Evolutionary conservation across 2,888 invertebrate genomes (phyloP), one percentile per base, ranked within the genome.

Genomic region (Mythimna lalbum): DNA sequence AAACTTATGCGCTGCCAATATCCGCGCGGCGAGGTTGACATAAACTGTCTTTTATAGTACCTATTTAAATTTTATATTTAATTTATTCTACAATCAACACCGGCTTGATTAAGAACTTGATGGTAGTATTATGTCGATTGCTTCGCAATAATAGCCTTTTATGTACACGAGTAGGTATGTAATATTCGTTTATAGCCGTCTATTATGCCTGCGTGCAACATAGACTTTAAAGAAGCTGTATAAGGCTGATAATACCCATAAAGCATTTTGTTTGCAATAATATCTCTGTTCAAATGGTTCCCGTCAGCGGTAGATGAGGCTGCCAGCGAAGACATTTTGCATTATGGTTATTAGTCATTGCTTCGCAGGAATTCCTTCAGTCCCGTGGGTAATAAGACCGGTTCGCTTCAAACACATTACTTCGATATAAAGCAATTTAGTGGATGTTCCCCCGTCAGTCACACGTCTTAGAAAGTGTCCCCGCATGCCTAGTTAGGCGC

Each of bases 1-100:
- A 89, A 90, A 88, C 87, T 88, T 89, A 89, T 89, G 83, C 81
- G 86, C 85, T 85, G 87, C 82, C 88, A 84, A 91, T 88, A 88
- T 84, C 80, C 77, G 77, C 80, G 67, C 66, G 56, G 75, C 82
- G 73, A 83, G 68, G 78, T 80, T 78, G 81, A 81, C 83, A 67
- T 83, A 76, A 81, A 85, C 71, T 77, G 76, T 61, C 76, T 72
- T 85, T 88, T 84, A 82, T 81, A 76, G 69, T 57, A 63, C 57
- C 66, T 74, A 76, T 87, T 86, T 78, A 76, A 83, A 85, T 87
- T 86, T 84, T 81, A 86, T 83, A 85, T 85, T 83, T 23, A 79
- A 74, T 79, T 79, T 81, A 76, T 68, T 66, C 17, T 27, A 57
- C 47, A 53, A 17, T 66, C 63, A 66, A 71, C 68, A 49, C 43